These are phyloP conservation scores for Cavia aperea DNA, from an alignment of 2,113 vertebrate species.

Conservation along the genomic window DNA sequence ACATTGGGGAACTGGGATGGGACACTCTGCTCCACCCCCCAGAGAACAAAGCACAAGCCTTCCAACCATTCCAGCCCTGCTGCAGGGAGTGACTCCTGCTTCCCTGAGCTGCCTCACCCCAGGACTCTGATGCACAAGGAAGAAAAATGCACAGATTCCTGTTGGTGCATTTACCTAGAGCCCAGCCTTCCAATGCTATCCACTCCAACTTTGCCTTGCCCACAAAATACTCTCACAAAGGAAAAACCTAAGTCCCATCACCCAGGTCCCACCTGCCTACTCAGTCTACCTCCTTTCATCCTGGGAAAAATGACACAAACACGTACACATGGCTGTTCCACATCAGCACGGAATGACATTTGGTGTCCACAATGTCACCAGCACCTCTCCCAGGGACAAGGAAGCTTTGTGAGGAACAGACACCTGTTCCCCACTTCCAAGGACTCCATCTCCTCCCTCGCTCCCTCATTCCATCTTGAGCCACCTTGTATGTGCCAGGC, in stretches of 20 bases:
- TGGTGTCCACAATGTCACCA: not conserved
- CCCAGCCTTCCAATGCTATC: not conserved
- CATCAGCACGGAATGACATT: not conserved
- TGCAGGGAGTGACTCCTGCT: not conserved
- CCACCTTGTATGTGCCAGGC: not conserved
- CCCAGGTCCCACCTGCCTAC: not conserved
- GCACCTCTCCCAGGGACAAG: not conserved
- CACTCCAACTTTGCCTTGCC: not conserved
- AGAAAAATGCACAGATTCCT: not conserved
- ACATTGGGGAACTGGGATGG: not conserved
- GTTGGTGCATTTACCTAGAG: not conserved
- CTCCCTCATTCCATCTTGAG: not conserved
- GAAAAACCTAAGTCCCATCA: not conserved
- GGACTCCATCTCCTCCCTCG: not conserved
- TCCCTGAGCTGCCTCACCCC: not conserved
- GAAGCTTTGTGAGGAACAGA: not conserved
- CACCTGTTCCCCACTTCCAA: not conserved
- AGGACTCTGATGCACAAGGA: not conserved
- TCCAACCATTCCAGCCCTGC: not conserved
- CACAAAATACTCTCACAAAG: not conserved
- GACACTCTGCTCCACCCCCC: not conserved
- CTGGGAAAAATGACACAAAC: not conserved
- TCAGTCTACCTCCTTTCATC: not conserved
- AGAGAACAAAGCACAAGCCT: not conserved
- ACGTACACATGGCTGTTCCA: accelerated